Evolutionary conservation across 2,113 vertebrate genomes (phyloP), one percentile per base, ranked within the genome.

Genomic region (Alouatta palliata): DNA sequence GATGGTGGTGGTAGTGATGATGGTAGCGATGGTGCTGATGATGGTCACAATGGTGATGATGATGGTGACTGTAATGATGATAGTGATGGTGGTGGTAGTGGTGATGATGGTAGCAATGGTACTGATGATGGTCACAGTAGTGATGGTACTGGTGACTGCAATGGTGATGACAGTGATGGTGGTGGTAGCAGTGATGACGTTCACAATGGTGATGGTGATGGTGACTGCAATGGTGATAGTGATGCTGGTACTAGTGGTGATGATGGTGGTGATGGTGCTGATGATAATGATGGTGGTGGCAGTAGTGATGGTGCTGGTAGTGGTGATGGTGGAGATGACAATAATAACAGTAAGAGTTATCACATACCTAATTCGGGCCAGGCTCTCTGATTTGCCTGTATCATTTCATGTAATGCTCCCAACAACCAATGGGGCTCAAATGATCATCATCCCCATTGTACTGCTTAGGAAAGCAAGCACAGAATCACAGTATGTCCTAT

Each of bases 51-150:
- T 56, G 68, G 9, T 20, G 17, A 19, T 58, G 37, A 2, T 11
- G 0, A 0, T 40, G 35, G 40, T 43, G 40, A 43, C 40, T 43
- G 40, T 43, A 43, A 0, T 73, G 23, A 13, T 27, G 45, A 43
- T 43, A 43, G 6, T n/a, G 64, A 0, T 47, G 30, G 7, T 68
- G 52, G 11, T 58, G 4, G 1, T 40, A n/a, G 0, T 56, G n/a
- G 17, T 83, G 12, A 0, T 81, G 21, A 1, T 58, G 54, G 0
- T 61, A 25, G 0, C 16, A 3, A 0, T n/a, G 45, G 9, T 40
- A 8, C 2, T 87, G 32, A 7, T 14, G 32, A n/a, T 27, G 32
- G 5, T 13, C 40, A 8, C 20, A 9, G 8, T 32, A 19, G 8
- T 47, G 23, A 2, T 73, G 23, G 4, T 37, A 35, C 2, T 17